These are phyloP conservation scores for Frankliniella intonsa DNA, from an alignment of 2,888 invertebrate species.

Conservation along the genomic window DNA sequence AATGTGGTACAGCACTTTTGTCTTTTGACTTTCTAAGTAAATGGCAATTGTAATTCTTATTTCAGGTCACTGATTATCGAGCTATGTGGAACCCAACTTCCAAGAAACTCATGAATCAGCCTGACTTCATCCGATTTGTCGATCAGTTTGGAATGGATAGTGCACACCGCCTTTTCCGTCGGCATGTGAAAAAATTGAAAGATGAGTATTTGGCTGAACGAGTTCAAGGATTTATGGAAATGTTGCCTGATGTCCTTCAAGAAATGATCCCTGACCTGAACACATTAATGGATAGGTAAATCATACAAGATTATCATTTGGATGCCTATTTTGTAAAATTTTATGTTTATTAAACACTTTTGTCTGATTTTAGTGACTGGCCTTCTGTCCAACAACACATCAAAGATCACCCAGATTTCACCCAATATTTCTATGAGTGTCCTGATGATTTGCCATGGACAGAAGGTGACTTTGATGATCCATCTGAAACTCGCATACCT, in stretches of 20 bases:
- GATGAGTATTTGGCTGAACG: slow-evolving; percentile 74
- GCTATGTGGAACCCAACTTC: slow-evolving; percentile 83
- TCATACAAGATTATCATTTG: background rate
- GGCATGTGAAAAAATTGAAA: slow-evolving; percentile 73
- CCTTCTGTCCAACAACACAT: slow-evolving; percentile 77
- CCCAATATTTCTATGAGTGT: slow-evolving; percentile 84
- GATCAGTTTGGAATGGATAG: slow-evolving; percentile 76
- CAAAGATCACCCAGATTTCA: slow-evolving; percentile 87
- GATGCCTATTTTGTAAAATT: background rate
- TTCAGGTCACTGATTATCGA: slow-evolving; percentile 52
- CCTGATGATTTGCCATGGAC: slow-evolving; percentile 74
- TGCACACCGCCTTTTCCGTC: slow-evolving; percentile 65
- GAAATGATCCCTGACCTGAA: slow-evolving; percentile 74
- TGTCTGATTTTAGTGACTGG: slow-evolving; percentile 70
- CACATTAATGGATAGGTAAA: slow-evolving; percentile 58
- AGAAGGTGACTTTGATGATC: slow-evolving; percentile 59
- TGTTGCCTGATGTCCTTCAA: slow-evolving; percentile 69
- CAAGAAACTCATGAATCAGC: slow-evolving; percentile 78
- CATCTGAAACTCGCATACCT: slow-evolving; percentile 74
- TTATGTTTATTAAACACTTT: slow-evolving; percentile 30
- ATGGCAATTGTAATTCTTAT: slow-evolving; percentile 2
- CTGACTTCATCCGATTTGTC: slow-evolving; percentile 83
- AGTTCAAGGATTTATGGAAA: slow-evolving; percentile 70
- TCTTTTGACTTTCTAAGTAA: background rate
- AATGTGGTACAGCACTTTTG: background rate